phyloP scores from a whole-genome alignment of 2,113 vertebrate genomes.

The Fregata magnificens region DNA sequence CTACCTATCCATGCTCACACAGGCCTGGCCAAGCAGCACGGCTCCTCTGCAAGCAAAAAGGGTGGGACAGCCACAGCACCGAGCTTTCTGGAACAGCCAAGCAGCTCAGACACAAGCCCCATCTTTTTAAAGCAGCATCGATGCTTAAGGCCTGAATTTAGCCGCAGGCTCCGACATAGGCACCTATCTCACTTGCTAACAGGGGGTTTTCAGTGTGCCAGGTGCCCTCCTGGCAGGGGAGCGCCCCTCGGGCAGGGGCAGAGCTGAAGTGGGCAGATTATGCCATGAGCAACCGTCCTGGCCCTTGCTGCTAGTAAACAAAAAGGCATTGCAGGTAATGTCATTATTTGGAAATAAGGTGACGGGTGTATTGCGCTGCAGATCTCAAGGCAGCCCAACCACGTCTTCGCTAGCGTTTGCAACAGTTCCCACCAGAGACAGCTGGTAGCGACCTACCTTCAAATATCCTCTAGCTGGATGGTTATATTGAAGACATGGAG shows the following conservation, averaged over 20 bases:
- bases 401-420: not conserved
- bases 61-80: not conserved
- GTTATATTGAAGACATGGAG: not conserved
- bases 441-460: not conserved
- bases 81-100: not conserved
- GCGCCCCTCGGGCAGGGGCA: accelerated
- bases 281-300: accelerated
- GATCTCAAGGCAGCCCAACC: not conserved
- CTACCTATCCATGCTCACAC: not conserved
- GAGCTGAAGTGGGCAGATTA: not conserved
- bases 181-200: not conserved
- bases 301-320: not conserved
- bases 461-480: not conserved
- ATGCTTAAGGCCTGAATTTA: not conserved
- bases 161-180: not conserved
- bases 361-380: not conserved
- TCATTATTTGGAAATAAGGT: not conserved
- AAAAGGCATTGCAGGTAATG: not conserved
- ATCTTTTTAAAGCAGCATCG: accelerated
- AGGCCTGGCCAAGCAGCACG: not conserved
- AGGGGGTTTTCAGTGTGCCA: not conserved
- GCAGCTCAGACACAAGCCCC: not conserved
- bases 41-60: not conserved
- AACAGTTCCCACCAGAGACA: not conserved
- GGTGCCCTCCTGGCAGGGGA: not conserved